Evolutionary conservation across 2,888 invertebrate genomes (phyloP).

Genomic region (Blastobasis lacticolella): DNA sequence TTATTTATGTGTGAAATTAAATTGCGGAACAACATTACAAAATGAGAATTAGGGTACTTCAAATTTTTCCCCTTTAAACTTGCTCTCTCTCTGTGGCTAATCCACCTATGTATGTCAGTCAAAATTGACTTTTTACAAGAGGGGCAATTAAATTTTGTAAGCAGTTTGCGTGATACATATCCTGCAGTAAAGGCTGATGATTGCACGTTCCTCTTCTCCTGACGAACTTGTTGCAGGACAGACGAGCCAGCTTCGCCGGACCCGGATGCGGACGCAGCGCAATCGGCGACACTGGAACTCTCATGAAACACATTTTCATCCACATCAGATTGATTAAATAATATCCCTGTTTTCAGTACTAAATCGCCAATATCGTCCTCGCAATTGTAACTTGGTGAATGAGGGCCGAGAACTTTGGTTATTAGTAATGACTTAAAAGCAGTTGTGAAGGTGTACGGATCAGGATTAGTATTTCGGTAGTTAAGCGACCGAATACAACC

Average conservation of each 20-base stretch:
- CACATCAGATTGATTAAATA: neutral
- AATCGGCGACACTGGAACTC: neutral
- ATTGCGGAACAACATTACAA: neutral
- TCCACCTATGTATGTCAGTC: neutral
- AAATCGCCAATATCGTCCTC: constrained; percentile 1
- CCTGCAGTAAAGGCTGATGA: neutral
- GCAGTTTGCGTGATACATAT: neutral
- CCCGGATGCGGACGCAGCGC: neutral
- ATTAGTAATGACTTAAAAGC: constrained; percentile 13
- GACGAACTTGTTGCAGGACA: neutral
- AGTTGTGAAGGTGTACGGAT: constrained; percentile 10
- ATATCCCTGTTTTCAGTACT: neutral
- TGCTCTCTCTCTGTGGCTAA: neutral
- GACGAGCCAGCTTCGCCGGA: neutral
- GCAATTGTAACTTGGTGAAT: constrained; percentile 7
- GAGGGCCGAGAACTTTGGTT: constrained; percentile 7
- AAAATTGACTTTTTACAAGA: neutral
- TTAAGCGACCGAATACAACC: constrained; percentile 11
- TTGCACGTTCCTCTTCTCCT: neutral
- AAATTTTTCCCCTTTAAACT: neutral
- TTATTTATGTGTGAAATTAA: neutral
- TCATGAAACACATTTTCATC: neutral
- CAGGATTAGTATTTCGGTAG: constrained; percentile 13
- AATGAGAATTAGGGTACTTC: neutral
- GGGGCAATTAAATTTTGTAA: neutral